Base-by-base conservation (phyloP, 2,888 invertebrate genomes). In the Eurytoma californica region DNA sequence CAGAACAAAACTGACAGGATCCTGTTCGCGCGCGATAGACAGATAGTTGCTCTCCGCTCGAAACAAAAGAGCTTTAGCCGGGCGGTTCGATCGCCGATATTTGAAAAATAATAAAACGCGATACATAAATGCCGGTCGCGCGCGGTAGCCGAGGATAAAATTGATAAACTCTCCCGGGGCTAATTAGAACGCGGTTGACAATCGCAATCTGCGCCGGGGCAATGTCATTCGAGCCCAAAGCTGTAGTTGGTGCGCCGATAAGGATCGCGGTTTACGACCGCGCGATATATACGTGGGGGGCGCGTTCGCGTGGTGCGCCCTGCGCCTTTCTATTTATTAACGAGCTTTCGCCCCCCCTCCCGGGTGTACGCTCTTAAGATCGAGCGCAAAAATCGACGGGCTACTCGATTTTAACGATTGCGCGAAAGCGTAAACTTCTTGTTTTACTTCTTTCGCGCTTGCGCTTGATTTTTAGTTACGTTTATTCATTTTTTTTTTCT, bases 1-100 rank as follows among this genome's bases (percentile, higher is more conserved):
- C 68, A 77, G 76, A 80, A 76, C 72, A 80, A 76, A 80, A 72
- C 80, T 74, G 77, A 77, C 77, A 77, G 77, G 80, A 80, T 80
- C 77, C 80, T 80, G 76, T 77, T 77, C 73, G 73, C 80, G 28
- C 63, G 39, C 73, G 73, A 74, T 69, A 76, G 63, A 57, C 68
- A 24, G 65, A 47, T 28, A 70, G 58, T 28, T 49, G 30, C n/a
- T 55, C 53, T 51, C 14, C n/a, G 30, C 72, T 58, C 55, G 4
- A 67, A 63, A 78, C 78, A 73, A 72, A 73, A 73, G 78, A 70
- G 53, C 58, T 72, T 70, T 58, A 16, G 24, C 49, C 77, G 57
- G 53, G 53, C 14, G 47, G 18, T 53, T 30, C 18, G 12, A 1
- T 3, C 61, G 20, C 18, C 60, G 18, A 16, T n/a, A 53, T 61